Base-by-base conservation (phyloP, 2,113 vertebrate species). In the Chaenocephalus aceratus region DNA sequence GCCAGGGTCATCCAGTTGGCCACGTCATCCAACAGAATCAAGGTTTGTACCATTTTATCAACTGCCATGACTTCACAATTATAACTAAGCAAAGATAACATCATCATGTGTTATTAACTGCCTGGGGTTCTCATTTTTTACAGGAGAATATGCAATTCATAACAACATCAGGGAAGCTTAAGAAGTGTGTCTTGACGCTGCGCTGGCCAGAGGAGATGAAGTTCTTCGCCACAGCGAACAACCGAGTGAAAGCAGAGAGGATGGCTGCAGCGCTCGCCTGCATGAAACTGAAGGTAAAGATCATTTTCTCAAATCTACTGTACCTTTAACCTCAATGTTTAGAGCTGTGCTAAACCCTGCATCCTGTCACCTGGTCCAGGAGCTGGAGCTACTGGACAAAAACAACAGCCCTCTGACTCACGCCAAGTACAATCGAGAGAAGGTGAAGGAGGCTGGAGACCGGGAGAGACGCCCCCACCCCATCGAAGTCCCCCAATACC, bases 371-470 rank as follows among this genome's bases (percentile, higher is more conserved):
- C 56, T 54, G 21, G 11, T 77, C 15, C 90, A 99, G 98, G 97
- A 97, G 86, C 93, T 98, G 62, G 93, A 96, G 49, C 91, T 99
- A 73, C 92, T 99, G 59, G 96, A 97, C 88, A 92, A 95, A 75
- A 92, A 97, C 90, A 99, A 99, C 74, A 95, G 96, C 18, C 97
- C 98, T 0, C 95, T 99, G 53, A 97, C 96, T 59, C 97, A 99
- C 0, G 98, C 97, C 18, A 96, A 94, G 93, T 99, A 99, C 91
- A 95, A 99, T 77, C 88, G 86, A 86, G 94, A 96, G 1, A 89
- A 95, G 0, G 92, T 99, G 41, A 94, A 90, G 52, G 95, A 97
- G 87, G 93, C 97, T 3, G 96, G 94, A 0, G 93, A 96, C 90
- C 95, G 95, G 75, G 96, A 96, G 74, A 93, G 95, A 63, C 95